A percentile compares a stretch with the other conserved stretches of the same genome.
Evolutionary conservation across 2,113 vertebrate species (phyloP).

Genomic region (Glaucidium brasilianum): DNA sequence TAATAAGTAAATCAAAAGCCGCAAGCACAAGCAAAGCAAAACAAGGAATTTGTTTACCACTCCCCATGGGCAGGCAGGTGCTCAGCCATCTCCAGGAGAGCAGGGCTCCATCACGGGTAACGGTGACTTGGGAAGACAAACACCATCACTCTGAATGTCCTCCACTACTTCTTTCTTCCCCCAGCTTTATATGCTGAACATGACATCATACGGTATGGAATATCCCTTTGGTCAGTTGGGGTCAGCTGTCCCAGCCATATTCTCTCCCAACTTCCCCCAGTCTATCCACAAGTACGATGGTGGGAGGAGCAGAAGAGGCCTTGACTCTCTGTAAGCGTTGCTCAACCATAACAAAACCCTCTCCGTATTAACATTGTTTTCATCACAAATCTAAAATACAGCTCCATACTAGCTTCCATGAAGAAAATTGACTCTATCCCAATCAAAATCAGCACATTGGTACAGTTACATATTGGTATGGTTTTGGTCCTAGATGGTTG

Average conservation of each 20-base stretch:
- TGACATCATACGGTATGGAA: background rate
- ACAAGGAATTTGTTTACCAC: background rate
- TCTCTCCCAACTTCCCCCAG: background rate
- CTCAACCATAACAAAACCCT: background rate
- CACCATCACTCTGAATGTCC: background rate
- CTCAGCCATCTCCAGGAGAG: no score
- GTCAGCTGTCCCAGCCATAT: background rate
- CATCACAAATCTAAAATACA: background rate
- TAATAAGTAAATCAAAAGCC: background rate
- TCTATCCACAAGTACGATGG: background rate
- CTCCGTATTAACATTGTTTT: background rate
- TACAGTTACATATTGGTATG: background rate
- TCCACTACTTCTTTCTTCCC: background rate
- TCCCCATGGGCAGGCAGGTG: no score
- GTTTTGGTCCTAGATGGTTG: background rate
- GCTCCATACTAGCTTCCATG: no score
- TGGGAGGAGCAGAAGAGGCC: background rate
- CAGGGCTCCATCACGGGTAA: background rate
- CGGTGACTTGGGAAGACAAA: background rate
- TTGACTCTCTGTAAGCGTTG: background rate
- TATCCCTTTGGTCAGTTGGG: background rate
- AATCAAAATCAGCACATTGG: background rate
- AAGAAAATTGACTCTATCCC: background rate
- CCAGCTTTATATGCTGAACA: background rate
- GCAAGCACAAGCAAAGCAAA: background rate